Evolutionary conservation across 2,113 vertebrate species (phyloP).

Genomic region (Anguilla japonica): DNA sequence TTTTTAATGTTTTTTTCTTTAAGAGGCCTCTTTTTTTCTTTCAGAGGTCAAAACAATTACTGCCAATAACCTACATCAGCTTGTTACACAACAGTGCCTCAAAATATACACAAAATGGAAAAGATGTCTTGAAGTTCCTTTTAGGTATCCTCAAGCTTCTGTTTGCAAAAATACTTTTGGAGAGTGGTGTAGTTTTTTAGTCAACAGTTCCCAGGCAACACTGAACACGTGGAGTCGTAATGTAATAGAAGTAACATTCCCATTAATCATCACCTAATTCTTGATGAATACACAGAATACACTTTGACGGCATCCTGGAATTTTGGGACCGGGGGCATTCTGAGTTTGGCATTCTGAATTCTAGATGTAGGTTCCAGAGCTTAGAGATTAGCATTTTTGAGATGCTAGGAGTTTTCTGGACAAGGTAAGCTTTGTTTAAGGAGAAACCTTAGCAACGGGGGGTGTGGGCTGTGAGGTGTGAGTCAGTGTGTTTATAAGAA

Average conservation of each 20-base stretch:
- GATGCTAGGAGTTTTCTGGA: background rate
- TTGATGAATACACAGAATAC: background rate
- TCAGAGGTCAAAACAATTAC: background rate
- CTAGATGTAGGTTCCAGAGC: background rate
- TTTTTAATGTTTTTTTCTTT: too few species aligned
- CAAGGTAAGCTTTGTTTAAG: background rate
- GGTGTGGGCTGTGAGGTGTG: background rate
- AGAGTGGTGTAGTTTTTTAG: background rate
- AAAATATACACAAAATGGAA: background rate
- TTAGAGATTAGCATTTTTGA: background rate
- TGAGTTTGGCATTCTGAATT: background rate
- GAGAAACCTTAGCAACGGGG: background rate
- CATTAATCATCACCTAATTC: background rate
- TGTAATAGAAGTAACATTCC: background rate
- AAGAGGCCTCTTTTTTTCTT: too few species aligned
- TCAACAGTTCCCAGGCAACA: background rate
- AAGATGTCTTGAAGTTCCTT: background rate
- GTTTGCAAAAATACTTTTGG: background rate
- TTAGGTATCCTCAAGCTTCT: background rate
- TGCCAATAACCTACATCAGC: background rate
- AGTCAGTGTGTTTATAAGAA: background rate
- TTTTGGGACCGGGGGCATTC: background rate
- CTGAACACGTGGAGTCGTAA: background rate
- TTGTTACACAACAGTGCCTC: background rate
- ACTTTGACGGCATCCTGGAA: background rate